phyloP scores from a whole-genome alignment of 2,888 invertebrate species.

The Drosophila peninsularis region DNA sequence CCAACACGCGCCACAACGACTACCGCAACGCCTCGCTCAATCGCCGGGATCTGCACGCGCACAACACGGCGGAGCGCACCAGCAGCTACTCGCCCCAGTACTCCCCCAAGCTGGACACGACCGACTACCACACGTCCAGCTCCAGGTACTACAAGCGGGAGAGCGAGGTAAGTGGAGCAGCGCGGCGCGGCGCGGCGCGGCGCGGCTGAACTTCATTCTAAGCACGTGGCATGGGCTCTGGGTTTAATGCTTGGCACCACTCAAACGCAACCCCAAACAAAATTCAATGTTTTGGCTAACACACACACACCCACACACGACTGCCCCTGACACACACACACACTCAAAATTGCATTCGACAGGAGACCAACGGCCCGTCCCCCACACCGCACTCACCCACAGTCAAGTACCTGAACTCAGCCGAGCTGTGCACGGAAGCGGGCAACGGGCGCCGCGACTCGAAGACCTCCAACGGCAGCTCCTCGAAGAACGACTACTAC shows the following conservation, averaged over 20 bases:
- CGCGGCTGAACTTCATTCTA: constrained; percentile 5
- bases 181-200: neutral
- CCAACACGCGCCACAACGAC: constrained; percentile 82
- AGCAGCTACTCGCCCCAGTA: constrained; percentile 84
- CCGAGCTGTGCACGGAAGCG: constrained; percentile 81
- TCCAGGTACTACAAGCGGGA: constrained; percentile 84
- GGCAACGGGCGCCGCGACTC: constrained; percentile 81
- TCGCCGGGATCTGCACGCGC: constrained; percentile 73
- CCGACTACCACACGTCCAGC: constrained; percentile 82
- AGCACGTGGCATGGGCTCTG: constrained; percentile 49
- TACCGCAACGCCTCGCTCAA: constrained; percentile 80
- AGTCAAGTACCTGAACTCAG: constrained; percentile 80
- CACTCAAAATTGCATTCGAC: constrained; percentile 68
- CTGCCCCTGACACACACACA: constrained; percentile 33
- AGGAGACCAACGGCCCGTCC: constrained; percentile 76
- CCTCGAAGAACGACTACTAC: constrained; percentile 83
- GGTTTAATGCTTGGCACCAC: constrained; percentile 50
- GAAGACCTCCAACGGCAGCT: constrained; percentile 74
- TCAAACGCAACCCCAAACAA: too few species aligned
- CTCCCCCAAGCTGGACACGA: constrained; percentile 82
- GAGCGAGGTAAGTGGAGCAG: constrained; percentile 81
- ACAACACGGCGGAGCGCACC: constrained; percentile 76
- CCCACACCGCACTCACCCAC: constrained; percentile 78
- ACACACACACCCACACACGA: constrained; percentile 25
- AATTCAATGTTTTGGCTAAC: constrained; percentile 69